Evolutionary conservation across 1,140 invertebrate species (phyloP), one percentile per base, ranked within the genome.

Genomic region (Papilio helenus): DNA sequence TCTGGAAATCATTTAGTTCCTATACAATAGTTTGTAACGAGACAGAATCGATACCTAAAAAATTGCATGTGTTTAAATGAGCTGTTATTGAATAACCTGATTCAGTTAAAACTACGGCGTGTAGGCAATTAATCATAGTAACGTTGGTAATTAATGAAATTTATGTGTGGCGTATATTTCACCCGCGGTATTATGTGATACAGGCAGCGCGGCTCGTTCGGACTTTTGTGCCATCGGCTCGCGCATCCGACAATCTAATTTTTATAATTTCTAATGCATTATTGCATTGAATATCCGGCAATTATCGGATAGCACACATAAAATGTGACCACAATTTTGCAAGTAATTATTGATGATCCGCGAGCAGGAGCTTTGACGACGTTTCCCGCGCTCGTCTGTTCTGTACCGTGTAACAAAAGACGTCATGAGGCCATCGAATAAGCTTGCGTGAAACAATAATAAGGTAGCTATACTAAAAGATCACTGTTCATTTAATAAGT

Each of bases 111-210:
- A 85, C 81, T 88, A 89, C 86, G 84, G 82, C 82, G 80, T 78
- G 82, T 87, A 85, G 86, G 84, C 83, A 79, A 91, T 92, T 89
- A 87, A 91, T 92, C 90, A 92, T 87, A 80, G 78, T 81, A 79
- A 81, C 84, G 87, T 83, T 86, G 81, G 88, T 91, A 91, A 92
- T 92, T 92, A 92, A 91, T 90, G 88, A 87, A 88, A 92, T 92
- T 92, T 90, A 90, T 91, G 90, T 86, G 79, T 84, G 77, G 82
- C 88, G 88, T 89, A 90, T 90, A 91, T 92, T 91, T 92, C 84
- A 88, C 83, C 77, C 72, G 83, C 79, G 79, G 76, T 84, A 81
- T 80, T 84, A 86, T 86, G 83, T 84, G 82, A 81, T 85, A 78
- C 65, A 68, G 81, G 79, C 82, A 81, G 83, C 83, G 83, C 85